Evolutionary conservation across 2,113 vertebrate species (phyloP).

Genomic region (Eurypyga helias): DNA sequence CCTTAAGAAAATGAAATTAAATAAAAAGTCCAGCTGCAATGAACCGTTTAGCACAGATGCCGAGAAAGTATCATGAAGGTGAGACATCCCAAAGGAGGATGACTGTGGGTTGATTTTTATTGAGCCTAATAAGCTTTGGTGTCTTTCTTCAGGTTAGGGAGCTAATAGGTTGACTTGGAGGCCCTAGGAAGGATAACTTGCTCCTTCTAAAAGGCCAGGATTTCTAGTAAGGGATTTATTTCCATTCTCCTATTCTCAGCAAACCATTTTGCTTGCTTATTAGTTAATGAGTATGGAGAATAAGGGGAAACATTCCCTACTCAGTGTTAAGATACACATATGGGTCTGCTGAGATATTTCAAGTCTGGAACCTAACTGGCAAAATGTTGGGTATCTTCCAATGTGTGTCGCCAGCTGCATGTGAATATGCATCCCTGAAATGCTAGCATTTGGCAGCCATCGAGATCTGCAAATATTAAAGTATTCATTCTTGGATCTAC

Average conservation of each 20-base stretch:
- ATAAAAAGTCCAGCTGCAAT: slow-evolving; percentile 44
- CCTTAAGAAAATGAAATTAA: slow-evolving; percentile 39
- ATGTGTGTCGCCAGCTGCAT: slow-evolving; percentile 41
- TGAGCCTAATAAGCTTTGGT: neutral
- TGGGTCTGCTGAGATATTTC: slow-evolving; percentile 31
- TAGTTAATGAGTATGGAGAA: neutral
- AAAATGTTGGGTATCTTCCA: slow-evolving; percentile 19
- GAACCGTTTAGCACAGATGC: slow-evolving; percentile 8
- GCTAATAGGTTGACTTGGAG: slow-evolving; percentile 9
- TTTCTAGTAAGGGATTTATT: neutral
- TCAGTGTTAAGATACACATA: neutral
- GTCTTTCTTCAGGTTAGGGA: slow-evolving; percentile 2
- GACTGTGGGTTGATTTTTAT: slow-evolving; percentile 1
- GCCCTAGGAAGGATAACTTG: neutral
- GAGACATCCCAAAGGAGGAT: neutral
- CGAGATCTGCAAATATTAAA: slow-evolving; percentile 63
- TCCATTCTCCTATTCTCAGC: neutral
- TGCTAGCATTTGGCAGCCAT: slow-evolving; percentile 61
- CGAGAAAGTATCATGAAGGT: slow-evolving; percentile 54
- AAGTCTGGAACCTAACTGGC: slow-evolving; percentile 29
- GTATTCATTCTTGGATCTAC: slow-evolving; percentile 67
- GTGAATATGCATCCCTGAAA: slow-evolving; percentile 73
- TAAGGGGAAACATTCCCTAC: neutral
- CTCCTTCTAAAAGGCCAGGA: neutral
- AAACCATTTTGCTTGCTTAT: neutral